Percentiles rank a stretch among this genome's conserved stretches.
Conservation (phyloP, 1,140 invertebrate species). For the Drosophila hydei region DNA sequence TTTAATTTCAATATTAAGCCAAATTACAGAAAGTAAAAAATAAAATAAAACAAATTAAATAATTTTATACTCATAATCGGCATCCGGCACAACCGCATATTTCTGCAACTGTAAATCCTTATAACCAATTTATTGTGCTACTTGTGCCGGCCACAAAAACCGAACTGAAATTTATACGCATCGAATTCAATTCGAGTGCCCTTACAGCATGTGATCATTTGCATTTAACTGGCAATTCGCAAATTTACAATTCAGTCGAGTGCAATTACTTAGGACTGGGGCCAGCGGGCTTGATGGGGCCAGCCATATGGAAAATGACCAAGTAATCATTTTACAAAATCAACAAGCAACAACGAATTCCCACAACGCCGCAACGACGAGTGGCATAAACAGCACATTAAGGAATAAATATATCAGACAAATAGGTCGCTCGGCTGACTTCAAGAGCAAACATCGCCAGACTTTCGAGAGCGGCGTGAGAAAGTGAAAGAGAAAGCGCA, state of each 20-base stretch:
- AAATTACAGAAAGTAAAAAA: background rate
- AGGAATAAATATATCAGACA: slow-evolving; percentile 71
- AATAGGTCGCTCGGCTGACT: slow-evolving; percentile 36
- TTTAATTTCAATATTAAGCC: background rate
- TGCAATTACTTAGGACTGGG: slow-evolving; percentile 60
- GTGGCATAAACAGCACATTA: slow-evolving; percentile 77
- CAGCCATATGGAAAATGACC: slow-evolving; percentile 63
- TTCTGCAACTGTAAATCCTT: background rate
- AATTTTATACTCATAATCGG: background rate
- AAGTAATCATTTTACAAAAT: slow-evolving; percentile 74
- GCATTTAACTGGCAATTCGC: slow-evolving; percentile 37
- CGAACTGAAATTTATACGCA: background rate
- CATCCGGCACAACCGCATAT: background rate
- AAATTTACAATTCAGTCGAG: slow-evolving; percentile 66
- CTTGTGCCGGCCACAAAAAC: slow-evolving; percentile 2
- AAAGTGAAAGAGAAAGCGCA: slow-evolving; percentile 3
- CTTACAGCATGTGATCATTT: slow-evolving; percentile 15
- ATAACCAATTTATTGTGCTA: background rate
- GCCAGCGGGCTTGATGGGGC: slow-evolving; percentile 28
- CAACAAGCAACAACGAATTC: slow-evolving; percentile 46
- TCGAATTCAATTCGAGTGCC: background rate
- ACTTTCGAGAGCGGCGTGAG: background rate
- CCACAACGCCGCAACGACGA: slow-evolving; percentile 42
- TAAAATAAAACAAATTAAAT: background rate
- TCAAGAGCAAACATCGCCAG: no score